Conservation (phyloP, 1,140 invertebrate species). For the Hypsibius dujardini region DNA sequence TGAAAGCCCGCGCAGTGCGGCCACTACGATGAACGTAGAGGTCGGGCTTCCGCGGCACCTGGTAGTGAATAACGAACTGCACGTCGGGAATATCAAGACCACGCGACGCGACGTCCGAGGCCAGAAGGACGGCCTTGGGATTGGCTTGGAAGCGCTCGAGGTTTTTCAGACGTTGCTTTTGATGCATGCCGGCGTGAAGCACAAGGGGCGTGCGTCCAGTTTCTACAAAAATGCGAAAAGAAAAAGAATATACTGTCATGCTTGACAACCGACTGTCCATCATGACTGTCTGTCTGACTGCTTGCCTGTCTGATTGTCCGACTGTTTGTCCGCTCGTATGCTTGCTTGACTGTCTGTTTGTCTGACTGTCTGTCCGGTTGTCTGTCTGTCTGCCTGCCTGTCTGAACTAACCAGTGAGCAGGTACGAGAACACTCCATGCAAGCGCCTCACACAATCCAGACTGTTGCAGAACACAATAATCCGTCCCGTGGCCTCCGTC, state of each 20-base stretch:
- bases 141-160: conserved; percentile 69
- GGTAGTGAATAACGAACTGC: conserved; percentile 90
- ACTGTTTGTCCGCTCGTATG: no score
- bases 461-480: conserved; percentile 91
- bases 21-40: conserved; percentile 85
- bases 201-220: conserved; percentile 43
- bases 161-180: conserved; percentile 80
- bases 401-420: conserved; percentile 19
- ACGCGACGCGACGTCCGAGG: conserved; percentile 90
- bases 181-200: conserved; percentile 84
- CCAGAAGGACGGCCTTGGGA: conserved; percentile 58
- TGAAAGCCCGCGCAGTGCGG: conserved; percentile 70
- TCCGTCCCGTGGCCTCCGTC: conserved; percentile 56
- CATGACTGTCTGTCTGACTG: no score
- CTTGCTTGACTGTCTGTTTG: no score
- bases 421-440: conserved; percentile 49
- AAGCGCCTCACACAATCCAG: conserved; percentile 75
- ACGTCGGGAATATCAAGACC: conserved; percentile 87
- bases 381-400: no score
- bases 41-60: conserved; percentile 42
- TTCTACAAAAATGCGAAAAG: neutral
- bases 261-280: no score
- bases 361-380: no score
- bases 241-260: no score
- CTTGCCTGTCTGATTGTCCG: no score